Percentiles rank a stretch among this genome's conserved stretches.
Conservation (phyloP, 2,113 vertebrate genomes). For the Cephalopholis sonnerati region DNA sequence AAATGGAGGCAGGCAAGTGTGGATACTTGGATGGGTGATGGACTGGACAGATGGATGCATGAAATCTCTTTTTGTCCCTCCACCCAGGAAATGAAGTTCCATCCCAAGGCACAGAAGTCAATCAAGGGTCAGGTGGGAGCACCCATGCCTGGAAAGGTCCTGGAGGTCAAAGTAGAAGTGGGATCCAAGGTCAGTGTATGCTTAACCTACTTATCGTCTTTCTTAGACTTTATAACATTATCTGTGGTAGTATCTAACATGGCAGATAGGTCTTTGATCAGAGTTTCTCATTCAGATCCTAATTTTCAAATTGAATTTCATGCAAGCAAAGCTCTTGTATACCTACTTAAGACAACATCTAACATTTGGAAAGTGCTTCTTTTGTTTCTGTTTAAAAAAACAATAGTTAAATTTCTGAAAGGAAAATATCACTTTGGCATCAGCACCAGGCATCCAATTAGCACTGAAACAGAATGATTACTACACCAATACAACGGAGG, state of each 20-base stretch:
- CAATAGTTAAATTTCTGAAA: no score
- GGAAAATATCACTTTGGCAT: no score
- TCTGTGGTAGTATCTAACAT: background rate
- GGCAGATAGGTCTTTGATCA: background rate
- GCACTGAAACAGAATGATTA: no score
- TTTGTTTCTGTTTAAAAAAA: background rate
- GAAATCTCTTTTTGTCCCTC: constrained; percentile 26
- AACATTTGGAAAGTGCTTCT: background rate
- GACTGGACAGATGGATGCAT: constrained; percentile 18
- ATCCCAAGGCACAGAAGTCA: constrained; percentile 93
- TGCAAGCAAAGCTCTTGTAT: no score
- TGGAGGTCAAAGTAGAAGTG: constrained; percentile 90
- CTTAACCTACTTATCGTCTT: background rate
- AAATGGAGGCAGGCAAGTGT: background rate
- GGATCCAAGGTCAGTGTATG: constrained; percentile 74
- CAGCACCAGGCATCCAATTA: no score
- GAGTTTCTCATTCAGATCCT: background rate
- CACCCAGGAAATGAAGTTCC: constrained; percentile 94
- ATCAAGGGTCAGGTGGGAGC: constrained; percentile 95
- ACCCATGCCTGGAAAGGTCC: constrained; percentile 95
- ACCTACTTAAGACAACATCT: no score
- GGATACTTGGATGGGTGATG: background rate
- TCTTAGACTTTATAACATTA: background rate
- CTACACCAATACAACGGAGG: no score
- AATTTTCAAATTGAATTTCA: no score